A percentile compares a stretch with the other conserved stretches of the same genome.
phyloP scores from a whole-genome alignment of 1,140 invertebrate genomes.

The Gyrodactylus salaris region DNA sequence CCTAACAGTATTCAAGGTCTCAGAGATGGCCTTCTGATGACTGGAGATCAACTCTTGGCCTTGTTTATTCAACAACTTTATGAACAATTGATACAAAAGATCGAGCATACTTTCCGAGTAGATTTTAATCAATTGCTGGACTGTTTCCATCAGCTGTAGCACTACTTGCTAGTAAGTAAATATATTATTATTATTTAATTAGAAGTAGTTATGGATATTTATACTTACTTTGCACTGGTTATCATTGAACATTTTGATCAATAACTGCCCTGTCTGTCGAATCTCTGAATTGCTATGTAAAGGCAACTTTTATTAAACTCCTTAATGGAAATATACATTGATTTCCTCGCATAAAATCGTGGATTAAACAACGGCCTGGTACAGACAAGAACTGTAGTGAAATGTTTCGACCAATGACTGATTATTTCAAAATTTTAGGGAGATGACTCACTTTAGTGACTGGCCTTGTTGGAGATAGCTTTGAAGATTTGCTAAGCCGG shows the following conservation, averaged over 20 bases:
- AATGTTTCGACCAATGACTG: no score
- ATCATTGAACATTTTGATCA: neutral
- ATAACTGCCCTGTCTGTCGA: neutral
- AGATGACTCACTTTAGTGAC: neutral
- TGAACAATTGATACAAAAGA: neutral
- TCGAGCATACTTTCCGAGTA: neutral
- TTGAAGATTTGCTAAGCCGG: neutral
- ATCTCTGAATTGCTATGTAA: no score
- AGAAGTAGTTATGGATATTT: neutral
- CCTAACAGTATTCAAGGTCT: neutral
- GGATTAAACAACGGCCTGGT: no score
- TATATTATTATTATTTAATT: neutral
- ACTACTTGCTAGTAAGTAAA: neutral
- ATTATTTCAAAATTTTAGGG: no score
- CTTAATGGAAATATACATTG: neutral
- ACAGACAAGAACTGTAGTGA: no score
- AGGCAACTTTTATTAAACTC: no score
- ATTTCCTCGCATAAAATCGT: neutral
- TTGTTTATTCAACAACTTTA: neutral
- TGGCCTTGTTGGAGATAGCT: neutral
- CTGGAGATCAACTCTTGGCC: neutral
- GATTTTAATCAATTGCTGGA: neutral
- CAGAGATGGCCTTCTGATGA: neutral
- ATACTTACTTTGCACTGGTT: neutral
- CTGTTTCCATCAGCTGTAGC: neutral